A percentile compares a stretch with the other conserved stretches of the same genome.
phyloP scores from a whole-genome alignment of 2,113 vertebrate genomes.

The Brachypodius melanocephalos region DNA sequence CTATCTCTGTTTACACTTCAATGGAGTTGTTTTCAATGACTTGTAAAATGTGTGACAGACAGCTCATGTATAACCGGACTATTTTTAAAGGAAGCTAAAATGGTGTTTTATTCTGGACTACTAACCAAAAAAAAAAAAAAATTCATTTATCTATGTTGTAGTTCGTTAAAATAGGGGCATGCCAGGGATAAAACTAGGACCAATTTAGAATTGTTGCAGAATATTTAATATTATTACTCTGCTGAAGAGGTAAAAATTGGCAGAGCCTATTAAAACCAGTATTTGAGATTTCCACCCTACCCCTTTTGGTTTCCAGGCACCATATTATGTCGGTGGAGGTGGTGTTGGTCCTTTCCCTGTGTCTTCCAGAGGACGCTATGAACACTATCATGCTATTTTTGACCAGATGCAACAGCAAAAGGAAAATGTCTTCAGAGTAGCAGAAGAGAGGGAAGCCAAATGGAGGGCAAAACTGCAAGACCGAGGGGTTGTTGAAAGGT shows the following conservation, averaged over 20 bases:
- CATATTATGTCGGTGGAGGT: slow-evolving; percentile 72
- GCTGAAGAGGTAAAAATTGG: background rate
- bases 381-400: slow-evolving; percentile 82
- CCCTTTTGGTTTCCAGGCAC: slow-evolving; percentile 68
- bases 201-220: background rate
- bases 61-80: background rate
- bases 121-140: background rate
- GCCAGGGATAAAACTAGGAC: background rate
- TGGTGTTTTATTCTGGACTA: background rate
- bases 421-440: slow-evolving; percentile 51
- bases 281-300: slow-evolving; percentile 24
- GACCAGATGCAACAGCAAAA: slow-evolving; percentile 82
- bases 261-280: background rate
- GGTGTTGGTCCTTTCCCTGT: slow-evolving; percentile 49
- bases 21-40: background rate
- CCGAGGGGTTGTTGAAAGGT: slow-evolving; percentile 68
- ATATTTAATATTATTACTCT: background rate
- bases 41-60: background rate
- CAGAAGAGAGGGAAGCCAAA: slow-evolving; percentile 67
- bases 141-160: background rate
- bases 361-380: slow-evolving; percentile 74
- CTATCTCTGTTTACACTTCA: background rate
- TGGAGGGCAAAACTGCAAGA: slow-evolving; percentile 30
- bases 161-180: fast-evolving
- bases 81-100: background rate